A percentile compares a stretch with the other conserved stretches of the same genome.
phyloP scores from a whole-genome alignment of 2,888 invertebrate species.

The Saturnia pavonia region DNA sequence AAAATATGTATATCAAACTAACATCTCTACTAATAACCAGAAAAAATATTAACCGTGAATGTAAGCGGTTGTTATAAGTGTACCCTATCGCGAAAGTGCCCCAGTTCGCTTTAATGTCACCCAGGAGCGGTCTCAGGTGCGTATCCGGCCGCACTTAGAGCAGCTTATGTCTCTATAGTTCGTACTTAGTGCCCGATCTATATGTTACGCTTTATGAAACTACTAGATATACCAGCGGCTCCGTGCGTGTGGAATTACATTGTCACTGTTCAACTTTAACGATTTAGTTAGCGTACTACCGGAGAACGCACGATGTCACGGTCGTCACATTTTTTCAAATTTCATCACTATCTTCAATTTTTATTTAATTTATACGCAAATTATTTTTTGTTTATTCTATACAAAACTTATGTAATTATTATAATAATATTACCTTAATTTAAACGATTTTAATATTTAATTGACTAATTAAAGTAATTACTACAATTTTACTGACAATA shows the following conservation, averaged over 20 bases:
- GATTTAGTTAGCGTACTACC: not conserved
- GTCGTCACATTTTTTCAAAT: not conserved
- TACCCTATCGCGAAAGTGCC: slow-evolving; percentile 9
- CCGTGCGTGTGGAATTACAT: not conserved
- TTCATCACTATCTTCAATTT: not conserved
- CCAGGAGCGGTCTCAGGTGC: slow-evolving; percentile 17
- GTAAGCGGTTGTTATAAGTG: not conserved
- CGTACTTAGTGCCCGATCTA: not conserved
- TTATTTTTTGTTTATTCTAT: not conserved
- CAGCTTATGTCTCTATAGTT: slow-evolving; percentile 4
- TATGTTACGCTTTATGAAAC: not conserved
- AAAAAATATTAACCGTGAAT: not conserved
- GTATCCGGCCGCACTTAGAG: slow-evolving; percentile 17
- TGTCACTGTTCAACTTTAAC: not conserved
- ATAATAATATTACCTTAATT: too few species aligned
- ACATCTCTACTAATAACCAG: not conserved
- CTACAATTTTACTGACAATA: not conserved
- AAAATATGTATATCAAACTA: not conserved
- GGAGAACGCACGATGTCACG: not conserved
- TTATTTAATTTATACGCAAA: not conserved
- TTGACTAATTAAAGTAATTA: not conserved
- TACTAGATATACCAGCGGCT: not conserved
- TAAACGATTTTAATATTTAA: not conserved
- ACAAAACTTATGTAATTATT: not conserved
- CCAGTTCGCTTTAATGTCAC: slow-evolving; percentile 9